A percentile compares a stretch with the other conserved stretches of the same genome.
These are phyloP conservation scores for Misgurnus mizolepis DNA, from an alignment of 2,113 vertebrate genomes.

Conservation along the genomic window DNA sequence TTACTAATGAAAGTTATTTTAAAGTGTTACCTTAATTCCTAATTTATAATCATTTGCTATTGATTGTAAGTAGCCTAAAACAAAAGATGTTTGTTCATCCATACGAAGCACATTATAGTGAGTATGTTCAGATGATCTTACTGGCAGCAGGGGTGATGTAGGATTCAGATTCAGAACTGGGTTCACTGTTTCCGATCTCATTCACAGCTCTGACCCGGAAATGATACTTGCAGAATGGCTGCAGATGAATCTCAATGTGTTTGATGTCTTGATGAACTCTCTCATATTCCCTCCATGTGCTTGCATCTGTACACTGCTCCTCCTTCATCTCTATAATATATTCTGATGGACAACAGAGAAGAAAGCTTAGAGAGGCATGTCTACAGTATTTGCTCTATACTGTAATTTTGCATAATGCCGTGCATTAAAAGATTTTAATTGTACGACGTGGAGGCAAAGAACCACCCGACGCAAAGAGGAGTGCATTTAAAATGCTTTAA, in stretches of 20 bases:
- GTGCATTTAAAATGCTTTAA: too few species aligned
- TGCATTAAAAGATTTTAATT: too few species aligned
- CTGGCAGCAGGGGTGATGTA: slow-evolving; percentile 71
- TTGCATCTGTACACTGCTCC: slow-evolving; percentile 64
- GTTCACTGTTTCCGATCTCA: slow-evolving; percentile 68
- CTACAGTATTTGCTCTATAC: neutral
- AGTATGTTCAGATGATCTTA: slow-evolving; percentile 46
- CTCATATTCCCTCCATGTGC: slow-evolving; percentile 65
- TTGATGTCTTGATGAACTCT: slow-evolving; percentile 68
- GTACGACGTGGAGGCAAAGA: too few species aligned
- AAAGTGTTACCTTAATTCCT: too few species aligned
- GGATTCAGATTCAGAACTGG: slow-evolving; percentile 64
- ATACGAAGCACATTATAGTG: too few species aligned
- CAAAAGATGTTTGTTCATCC: too few species aligned
- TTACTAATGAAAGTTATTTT: too few species aligned
- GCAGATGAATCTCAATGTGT: slow-evolving; percentile 71
- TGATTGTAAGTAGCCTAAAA: too few species aligned
- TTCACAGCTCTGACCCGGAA: slow-evolving; percentile 82
- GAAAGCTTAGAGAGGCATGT: neutral
- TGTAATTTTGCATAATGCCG: neutral
- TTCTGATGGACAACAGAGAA: slow-evolving; percentile 11
- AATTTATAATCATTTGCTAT: too few species aligned
- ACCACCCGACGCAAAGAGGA: too few species aligned
- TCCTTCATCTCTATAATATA: slow-evolving; percentile 71
- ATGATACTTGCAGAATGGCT: slow-evolving; percentile 76